Conservation (phyloP, 2,797 vertebrate genomes). For the Anomalospiza imberbis region DNA sequence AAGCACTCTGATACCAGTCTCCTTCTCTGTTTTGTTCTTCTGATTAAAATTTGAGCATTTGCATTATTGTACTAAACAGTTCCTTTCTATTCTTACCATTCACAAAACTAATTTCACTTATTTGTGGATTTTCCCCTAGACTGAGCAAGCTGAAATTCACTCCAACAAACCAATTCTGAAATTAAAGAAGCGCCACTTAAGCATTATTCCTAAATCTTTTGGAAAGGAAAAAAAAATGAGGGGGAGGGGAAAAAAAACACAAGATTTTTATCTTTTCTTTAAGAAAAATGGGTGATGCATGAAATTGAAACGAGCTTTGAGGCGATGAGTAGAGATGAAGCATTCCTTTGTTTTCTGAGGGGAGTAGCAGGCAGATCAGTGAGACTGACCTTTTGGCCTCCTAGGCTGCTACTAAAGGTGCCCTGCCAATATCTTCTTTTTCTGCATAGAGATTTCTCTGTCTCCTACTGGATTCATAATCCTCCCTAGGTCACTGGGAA, state of each 20-base stretch:
- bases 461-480: not conserved
- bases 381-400: not conserved
- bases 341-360: not conserved
- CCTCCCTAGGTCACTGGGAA: not conserved
- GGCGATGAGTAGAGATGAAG: not conserved
- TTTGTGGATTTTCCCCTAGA: not conserved
- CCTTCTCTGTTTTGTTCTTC: not conserved
- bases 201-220: not conserved
- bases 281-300: slow-evolving; percentile 16
- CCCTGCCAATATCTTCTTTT: not conserved
- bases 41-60: not conserved
- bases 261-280: not conserved
- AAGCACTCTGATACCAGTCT: not conserved
- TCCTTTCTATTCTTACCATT: not conserved
- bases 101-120: not conserved
- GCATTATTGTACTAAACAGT: not conserved
- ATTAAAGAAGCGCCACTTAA: not conserved
- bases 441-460: not conserved
- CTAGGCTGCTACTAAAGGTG: not conserved
- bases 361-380: not conserved
- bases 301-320: slow-evolving; percentile 17
- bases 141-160: not conserved
- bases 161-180: not conserved
- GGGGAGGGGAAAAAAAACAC: rapidly evolving
- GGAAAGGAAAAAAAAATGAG: not conserved